phyloP scores from a whole-genome alignment of 35 echinoderm and acorn worm species.

The Antedon bifida region DNA sequence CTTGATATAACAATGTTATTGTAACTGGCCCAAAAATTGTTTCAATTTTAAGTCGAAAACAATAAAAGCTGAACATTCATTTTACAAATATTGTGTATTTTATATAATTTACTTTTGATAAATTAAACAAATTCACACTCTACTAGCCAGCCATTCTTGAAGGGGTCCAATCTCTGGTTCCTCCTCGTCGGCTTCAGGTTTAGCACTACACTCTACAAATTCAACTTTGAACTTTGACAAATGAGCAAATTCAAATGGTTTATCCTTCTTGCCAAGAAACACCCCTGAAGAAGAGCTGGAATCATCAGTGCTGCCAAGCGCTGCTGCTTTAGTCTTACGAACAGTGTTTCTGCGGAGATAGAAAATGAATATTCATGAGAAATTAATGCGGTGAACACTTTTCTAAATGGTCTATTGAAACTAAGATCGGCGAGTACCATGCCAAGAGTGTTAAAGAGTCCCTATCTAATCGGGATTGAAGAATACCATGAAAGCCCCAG shows the following conservation, averaged over 20 bases:
- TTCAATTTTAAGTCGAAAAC: no score
- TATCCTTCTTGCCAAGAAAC: constrained; percentile 63
- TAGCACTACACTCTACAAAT: constrained; percentile 39
- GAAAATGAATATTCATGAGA: not conserved
- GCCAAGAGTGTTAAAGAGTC: no score
- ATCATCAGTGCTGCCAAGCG: constrained; percentile 46
- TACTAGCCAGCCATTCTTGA: constrained; percentile 26
- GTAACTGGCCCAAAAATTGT: no score
- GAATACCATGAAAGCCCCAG: no score
- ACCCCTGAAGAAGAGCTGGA: constrained; percentile 14
- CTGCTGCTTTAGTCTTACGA: constrained; percentile 38
- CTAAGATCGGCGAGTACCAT: no score
- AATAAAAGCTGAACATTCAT: no score
- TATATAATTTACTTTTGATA: no score
- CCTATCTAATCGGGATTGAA: no score
- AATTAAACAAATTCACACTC: not conserved
- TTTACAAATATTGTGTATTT: no score
- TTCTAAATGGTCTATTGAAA: no score
- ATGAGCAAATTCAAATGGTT: constrained; percentile 79
- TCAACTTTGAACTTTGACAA: constrained; percentile 42
- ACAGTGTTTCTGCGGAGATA: constrained; percentile 48
- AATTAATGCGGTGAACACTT: no score
- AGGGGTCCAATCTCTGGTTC: constrained; percentile 8
- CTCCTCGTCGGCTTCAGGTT: constrained; percentile 11
- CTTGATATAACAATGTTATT: no score